Conservation (phyloP, 2,113 vertebrate genomes). For the Carettochelys insculpta region DNA sequence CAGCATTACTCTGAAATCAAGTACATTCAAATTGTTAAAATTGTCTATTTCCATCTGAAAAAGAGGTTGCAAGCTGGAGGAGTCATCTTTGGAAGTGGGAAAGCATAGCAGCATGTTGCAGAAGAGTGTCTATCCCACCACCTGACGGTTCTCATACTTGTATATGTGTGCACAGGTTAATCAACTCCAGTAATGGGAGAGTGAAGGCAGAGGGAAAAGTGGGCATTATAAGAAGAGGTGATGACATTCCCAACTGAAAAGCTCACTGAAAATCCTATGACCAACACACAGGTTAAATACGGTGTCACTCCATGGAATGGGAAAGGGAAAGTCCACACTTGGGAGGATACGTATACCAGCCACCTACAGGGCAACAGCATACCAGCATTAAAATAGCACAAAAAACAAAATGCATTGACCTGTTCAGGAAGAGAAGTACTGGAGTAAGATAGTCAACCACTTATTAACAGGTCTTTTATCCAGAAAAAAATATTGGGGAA, state of each 20-base stretch:
- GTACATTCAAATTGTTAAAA: background rate
- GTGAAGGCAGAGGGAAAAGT: background rate
- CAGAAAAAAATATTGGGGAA: background rate
- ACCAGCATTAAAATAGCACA: background rate
- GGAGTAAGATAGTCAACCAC: background rate
- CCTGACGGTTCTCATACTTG: background rate
- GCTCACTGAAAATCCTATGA: background rate
- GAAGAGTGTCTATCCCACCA: background rate
- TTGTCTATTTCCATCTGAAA: background rate
- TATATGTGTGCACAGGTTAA: background rate
- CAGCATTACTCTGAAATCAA: background rate
- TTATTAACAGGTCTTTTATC: background rate
- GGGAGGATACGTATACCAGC: background rate
- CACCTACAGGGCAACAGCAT: background rate
- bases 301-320: background rate
- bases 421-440: background rate
- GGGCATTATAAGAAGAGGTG: background rate
- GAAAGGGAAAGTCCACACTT: background rate
- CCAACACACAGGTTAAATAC: conserved; percentile 6
- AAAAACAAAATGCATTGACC: background rate
- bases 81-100: background rate
- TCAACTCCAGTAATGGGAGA: rapidly evolving
- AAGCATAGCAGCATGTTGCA: background rate
- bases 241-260: background rate
- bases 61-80: background rate